Conservation (phyloP, 2,113 vertebrate genomes). For the Phasianus colchicus region DNA sequence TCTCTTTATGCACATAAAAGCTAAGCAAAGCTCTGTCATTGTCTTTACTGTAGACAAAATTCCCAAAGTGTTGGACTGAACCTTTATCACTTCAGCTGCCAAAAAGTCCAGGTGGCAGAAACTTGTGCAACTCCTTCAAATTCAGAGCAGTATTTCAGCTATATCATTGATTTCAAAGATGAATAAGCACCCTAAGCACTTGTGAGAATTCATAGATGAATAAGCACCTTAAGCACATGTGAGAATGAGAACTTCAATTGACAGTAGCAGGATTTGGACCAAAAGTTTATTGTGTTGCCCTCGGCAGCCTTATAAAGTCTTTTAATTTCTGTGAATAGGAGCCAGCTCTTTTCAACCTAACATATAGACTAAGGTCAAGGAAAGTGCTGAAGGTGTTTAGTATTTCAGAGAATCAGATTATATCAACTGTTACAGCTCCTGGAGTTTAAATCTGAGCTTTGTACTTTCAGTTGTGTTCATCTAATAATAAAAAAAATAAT, state of each 20-base stretch:
- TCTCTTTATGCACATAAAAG: neutral
- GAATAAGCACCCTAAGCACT: neutral
- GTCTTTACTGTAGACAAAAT: neutral
- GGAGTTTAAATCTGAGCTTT: neutral
- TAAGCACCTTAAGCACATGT: neutral
- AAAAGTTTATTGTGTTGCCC: neutral
- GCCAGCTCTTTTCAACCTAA: neutral
- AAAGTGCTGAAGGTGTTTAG: neutral
- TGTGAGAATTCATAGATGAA: neutral
- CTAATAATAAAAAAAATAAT: neutral
- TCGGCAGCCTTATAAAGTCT: neutral
- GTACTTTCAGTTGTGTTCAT: neutral
- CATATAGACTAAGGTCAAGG: neutral
- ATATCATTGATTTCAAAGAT: neutral
- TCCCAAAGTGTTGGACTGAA: neutral
- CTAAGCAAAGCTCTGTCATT: neutral
- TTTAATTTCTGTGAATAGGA: neutral
- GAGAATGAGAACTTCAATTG: neutral
- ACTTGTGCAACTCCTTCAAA: neutral
- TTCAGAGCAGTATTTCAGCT: neutral
- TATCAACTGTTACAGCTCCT: neutral
- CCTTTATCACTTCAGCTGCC: neutral
- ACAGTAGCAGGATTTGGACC: neutral
- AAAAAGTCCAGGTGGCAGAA: neutral
- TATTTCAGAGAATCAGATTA: neutral